Evolutionary conservation across 2,113 vertebrate genomes (phyloP).

Genomic region (Mohoua ochrocephala): DNA sequence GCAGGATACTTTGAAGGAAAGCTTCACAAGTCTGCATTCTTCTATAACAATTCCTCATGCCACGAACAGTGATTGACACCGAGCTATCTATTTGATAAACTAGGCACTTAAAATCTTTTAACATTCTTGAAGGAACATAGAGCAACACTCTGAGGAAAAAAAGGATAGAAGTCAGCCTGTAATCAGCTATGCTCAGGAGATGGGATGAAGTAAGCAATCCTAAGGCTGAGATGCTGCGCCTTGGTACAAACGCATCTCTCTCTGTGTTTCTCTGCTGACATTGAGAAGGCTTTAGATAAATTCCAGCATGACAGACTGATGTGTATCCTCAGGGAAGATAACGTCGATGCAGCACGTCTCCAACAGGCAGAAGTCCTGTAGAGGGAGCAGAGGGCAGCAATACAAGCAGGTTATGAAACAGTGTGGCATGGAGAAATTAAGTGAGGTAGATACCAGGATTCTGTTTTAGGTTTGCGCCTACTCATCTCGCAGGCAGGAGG

Average conservation of each 20-base stretch:
- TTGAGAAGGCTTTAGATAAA: slow-evolving; percentile 21
- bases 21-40: background rate
- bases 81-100: background rate
- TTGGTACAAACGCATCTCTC: background rate
- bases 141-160: background rate
- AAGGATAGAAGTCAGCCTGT: background rate
- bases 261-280: background rate
- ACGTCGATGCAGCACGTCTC: slow-evolving; percentile 7
- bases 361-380: background rate
- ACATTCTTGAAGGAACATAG: background rate
- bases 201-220: background rate
- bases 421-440: background rate
- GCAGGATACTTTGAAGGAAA: background rate
- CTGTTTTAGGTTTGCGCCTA: background rate
- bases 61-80: background rate
- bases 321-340: background rate
- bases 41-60: background rate
- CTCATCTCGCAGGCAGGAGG: background rate
- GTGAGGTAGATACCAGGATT: background rate
- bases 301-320: background rate
- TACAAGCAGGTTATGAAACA: background rate
- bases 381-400: background rate
- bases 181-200: background rate
- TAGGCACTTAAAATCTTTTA: background rate
- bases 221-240: background rate